A percentile compares a stretch with the other conserved stretches of the same genome.
These are phyloP conservation scores for Antechinus flavipes DNA, from an alignment of 2,113 vertebrate species.

Conservation along the genomic window DNA sequence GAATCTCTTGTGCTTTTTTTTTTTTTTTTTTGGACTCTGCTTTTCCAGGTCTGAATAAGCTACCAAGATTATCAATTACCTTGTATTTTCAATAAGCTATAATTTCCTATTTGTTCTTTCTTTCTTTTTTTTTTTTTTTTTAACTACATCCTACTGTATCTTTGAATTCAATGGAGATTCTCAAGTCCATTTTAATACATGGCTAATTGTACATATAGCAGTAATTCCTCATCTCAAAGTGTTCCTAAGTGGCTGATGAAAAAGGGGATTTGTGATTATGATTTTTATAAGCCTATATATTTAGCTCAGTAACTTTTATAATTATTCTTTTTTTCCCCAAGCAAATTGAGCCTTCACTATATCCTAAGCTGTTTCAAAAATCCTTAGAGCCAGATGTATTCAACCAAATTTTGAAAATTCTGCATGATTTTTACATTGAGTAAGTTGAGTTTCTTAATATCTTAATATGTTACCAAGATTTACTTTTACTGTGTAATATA, in stretches of 20 bases:
- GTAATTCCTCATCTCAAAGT: constrained; percentile 42
- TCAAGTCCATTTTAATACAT: not conserved
- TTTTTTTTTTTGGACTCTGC: not conserved
- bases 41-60: constrained; percentile 1
- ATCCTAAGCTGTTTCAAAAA: constrained; percentile 91
- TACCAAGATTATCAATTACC: not conserved
- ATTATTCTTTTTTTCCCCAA: constrained; percentile 72
- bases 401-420: constrained; percentile 90
- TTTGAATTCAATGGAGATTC: constrained; percentile 15
- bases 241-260: constrained; percentile 6
- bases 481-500: constrained; percentile 34
- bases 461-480: not conserved
- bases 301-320: not conserved
- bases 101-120: not conserved
- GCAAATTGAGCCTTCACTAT: constrained; percentile 93
- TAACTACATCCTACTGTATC: not conserved
- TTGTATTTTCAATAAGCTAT: not conserved
- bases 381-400: constrained; percentile 95
- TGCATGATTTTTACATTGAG: constrained; percentile 91
- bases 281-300: constrained; percentile 1
- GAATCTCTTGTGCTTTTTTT: not conserved
- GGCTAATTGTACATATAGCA: constrained; percentile 5
- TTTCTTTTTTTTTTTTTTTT: constrained; percentile 3
- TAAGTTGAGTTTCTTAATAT: constrained; percentile 83
- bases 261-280: constrained; percentile 19